Conservation (phyloP, 2,797 vertebrate genomes). For the Parotocinclus haroldoi region DNA sequence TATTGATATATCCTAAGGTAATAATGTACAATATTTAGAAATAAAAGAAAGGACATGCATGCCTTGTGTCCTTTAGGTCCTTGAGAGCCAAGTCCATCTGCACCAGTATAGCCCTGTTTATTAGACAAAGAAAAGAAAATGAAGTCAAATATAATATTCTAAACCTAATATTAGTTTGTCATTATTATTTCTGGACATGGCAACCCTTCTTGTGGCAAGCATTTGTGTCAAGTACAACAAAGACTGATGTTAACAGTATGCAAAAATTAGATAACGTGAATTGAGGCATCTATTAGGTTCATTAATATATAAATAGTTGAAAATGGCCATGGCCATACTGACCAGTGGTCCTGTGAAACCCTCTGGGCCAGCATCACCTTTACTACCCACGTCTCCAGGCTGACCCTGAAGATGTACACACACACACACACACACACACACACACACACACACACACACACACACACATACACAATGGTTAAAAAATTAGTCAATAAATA, state of each 20-base stretch:
- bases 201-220: too few species aligned
- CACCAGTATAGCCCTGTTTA: slow-evolving; percentile 74
- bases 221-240: too few species aligned
- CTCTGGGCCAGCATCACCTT: slow-evolving; percentile 60
- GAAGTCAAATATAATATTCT: too few species aligned
- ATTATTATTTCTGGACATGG: too few species aligned
- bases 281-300: too few species aligned
- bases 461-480: too few species aligned
- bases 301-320: background rate
- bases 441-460: too few species aligned
- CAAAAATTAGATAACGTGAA: too few species aligned
- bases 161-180: too few species aligned
- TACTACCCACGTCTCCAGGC: slow-evolving; percentile 67
- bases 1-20: background rate
- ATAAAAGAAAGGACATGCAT: background rate
- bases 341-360: slow-evolving; percentile 77
- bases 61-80: slow-evolving; percentile 80
- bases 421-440: too few species aligned
- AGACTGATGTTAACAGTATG: background rate
- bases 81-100: slow-evolving; percentile 65
- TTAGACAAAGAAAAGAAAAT: background rate
- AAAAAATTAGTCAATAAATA: too few species aligned
- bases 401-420: slow-evolving; percentile 67
- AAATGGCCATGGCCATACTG: slow-evolving; percentile 44
- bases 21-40: background rate